Evolutionary conservation across 30 jellyfish, hydroid and myxozoan genomes (phyloP), one percentile per base, ranked within the genome.

Genomic region (Clytia hemisphaerica): DNA sequence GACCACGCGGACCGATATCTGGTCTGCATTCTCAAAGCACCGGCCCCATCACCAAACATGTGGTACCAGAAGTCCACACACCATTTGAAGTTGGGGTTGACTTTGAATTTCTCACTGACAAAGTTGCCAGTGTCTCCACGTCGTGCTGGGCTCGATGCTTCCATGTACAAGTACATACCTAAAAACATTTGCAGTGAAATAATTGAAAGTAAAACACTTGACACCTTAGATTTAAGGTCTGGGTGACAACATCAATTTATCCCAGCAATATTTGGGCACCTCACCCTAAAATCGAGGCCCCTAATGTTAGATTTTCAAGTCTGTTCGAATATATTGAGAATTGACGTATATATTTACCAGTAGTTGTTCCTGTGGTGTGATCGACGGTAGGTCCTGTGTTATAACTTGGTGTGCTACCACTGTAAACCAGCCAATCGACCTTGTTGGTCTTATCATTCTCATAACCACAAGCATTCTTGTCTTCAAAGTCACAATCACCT

Each of bases 401-500:
- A 29, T 71, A 49, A 64, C 97, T 88, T 24, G 97, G 93, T 30
- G 97, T 88, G 27, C 68, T 47, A 5, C 97, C 97, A 32, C 93
- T 74, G 78, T 88, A 82, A 2, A 93, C 67, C 14, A 88, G 28
- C 97, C 97, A 88, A 70, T 88, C 94, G 42, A 88, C 85, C 37
- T 88, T 67, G 34, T 88, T 92, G n/a, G 62, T 82, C 27, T 72
- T 61, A 15, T 58, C 65, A 51, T 88, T 88, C 16, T 73, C 47
- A 62, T 73, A 88, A 1, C 93, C 94, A 72, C 97, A 88, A 6
- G 73, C 51, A 14, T 86, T 83, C 4, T 46, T 24, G 33, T 62
- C 58, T 37, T 88, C 97, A 42, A 88, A 88, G 62, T 88, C 97
- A 62, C 97, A 88, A 25, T 93, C 60, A 24, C 97, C 97, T 49